Percentiles rank a stretch among this genome's conserved stretches.
Evolutionary conservation across 2,888 invertebrate species (phyloP).

Genomic region (Cosmia pyralina): DNA sequence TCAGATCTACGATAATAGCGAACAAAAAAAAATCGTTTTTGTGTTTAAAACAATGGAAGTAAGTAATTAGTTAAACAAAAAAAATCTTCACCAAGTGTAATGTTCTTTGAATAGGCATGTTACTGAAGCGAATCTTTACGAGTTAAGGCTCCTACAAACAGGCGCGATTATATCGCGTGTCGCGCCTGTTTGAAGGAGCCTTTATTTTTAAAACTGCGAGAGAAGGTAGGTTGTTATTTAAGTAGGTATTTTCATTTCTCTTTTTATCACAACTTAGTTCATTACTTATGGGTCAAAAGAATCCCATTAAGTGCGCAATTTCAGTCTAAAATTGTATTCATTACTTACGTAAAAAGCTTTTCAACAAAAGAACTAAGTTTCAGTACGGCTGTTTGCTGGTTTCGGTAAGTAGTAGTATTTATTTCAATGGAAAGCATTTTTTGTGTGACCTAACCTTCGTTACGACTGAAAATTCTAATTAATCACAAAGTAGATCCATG

Average conservation of each 20-base stretch:
- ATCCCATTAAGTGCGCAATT: slow-evolving; percentile 52
- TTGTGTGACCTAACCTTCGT: slow-evolving; percentile 18
- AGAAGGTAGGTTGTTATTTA: slow-evolving; percentile 40
- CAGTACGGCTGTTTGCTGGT: slow-evolving; percentile 30
- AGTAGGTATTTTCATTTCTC: slow-evolving; percentile 45
- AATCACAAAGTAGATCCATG: slow-evolving; percentile 52
- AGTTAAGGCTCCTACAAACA: background rate
- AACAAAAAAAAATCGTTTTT: slow-evolving; percentile 68
- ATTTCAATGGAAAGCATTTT: slow-evolving; percentile 32
- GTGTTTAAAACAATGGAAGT: slow-evolving; percentile 70
- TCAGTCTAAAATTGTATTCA: slow-evolving; percentile 38
- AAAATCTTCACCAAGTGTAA: slow-evolving; percentile 53
- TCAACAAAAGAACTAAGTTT: slow-evolving; percentile 39
- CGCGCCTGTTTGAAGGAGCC: no score
- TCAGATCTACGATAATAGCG: slow-evolving; percentile 69
- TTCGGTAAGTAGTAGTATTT: slow-evolving; percentile 37
- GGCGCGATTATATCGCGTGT: no score
- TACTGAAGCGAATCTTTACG: slow-evolving; percentile 25
- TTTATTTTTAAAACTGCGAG: slow-evolving; percentile 26
- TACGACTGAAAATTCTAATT: slow-evolving; percentile 37
- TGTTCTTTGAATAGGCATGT: slow-evolving; percentile 51
- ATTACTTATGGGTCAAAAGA: slow-evolving; percentile 48
- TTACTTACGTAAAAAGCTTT: slow-evolving; percentile 37
- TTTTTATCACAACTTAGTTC: slow-evolving; percentile 43
- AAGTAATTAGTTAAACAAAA: slow-evolving; percentile 62